Evolutionary conservation across 2,113 vertebrate genomes (phyloP).

Genomic region (Saguinus midas): DNA sequence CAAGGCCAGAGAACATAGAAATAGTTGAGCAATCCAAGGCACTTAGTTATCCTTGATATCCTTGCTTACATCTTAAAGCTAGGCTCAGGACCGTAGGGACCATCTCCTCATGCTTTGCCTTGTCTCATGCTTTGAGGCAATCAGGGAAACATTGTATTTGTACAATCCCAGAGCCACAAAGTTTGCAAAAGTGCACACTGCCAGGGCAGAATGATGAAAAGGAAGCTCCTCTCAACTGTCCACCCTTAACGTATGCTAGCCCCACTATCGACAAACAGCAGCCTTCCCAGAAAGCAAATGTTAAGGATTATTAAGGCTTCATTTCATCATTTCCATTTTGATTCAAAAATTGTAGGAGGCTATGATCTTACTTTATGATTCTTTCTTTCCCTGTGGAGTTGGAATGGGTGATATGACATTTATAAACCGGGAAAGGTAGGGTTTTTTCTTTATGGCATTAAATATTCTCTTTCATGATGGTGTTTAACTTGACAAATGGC

Average conservation of each 20-base stretch:
- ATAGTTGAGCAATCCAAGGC: not conserved
- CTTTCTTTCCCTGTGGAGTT: not conserved
- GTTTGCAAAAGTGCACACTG: not conserved
- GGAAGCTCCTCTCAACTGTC: not conserved
- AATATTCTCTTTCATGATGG: slow-evolving; percentile 54
- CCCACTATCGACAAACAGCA: slow-evolving; percentile 47
- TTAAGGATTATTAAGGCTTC: slow-evolving; percentile 42
- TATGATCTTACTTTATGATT: slow-evolving; percentile 52
- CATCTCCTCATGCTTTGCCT: not conserved
- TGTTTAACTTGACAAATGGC: slow-evolving; percentile 66
- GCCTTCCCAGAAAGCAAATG: slow-evolving; percentile 32
- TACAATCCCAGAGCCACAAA: not conserved
- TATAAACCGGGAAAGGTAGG: slow-evolving; percentile 45
- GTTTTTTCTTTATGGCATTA: slow-evolving; percentile 61
- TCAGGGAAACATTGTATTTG: not conserved
- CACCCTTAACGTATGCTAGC: not conserved
- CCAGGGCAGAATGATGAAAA: not conserved
- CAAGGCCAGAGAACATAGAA: not conserved
- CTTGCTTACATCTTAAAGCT: not conserved
- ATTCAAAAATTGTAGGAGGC: slow-evolving; percentile 55
- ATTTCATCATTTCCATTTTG: slow-evolving; percentile 69
- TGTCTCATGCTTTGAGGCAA: not conserved
- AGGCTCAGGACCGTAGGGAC: not conserved
- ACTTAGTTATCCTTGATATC: not conserved
- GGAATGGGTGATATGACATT: slow-evolving; percentile 54